Conservation (phyloP, 2,797 vertebrate genomes). For the Crenuchus spilurus region DNA sequence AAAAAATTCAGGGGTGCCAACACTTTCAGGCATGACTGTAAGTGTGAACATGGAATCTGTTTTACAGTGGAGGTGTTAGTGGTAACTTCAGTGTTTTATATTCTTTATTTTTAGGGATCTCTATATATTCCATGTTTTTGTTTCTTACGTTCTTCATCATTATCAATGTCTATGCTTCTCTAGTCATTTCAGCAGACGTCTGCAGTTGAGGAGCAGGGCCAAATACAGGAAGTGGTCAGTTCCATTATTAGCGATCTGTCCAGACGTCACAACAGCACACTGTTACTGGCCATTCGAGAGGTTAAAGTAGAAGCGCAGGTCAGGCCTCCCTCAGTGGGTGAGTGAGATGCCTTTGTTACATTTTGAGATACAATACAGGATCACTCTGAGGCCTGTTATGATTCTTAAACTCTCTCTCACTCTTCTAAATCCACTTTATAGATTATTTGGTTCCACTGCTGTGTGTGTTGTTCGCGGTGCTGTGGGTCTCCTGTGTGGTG, state of each 20-base stretch:
- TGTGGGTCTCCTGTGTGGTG: conserved; percentile 89
- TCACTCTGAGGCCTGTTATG: too few species aligned
- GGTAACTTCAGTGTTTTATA: too few species aligned
- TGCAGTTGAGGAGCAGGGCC: conserved; percentile 72
- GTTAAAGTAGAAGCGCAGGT: conserved; percentile 88
- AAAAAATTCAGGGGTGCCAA: too few species aligned
- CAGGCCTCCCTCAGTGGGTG: conserved; percentile 69
- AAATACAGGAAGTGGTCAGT: conserved; percentile 85
- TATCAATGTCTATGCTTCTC: not conserved
- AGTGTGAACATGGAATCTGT: too few species aligned
- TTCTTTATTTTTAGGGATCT: too few species aligned
- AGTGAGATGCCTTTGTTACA: conserved; percentile 47
- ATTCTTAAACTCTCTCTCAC: not conserved
- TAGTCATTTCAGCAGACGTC: conserved; percentile 86
- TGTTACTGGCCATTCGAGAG: conserved; percentile 88
- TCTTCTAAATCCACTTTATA: conserved; percentile 54
- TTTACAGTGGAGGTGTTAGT: too few species aligned
- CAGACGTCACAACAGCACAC: conserved; percentile 87
- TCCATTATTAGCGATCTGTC: conserved; percentile 85
- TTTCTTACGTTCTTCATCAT: too few species aligned
- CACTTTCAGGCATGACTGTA: too few species aligned
- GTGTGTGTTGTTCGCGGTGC: conserved; percentile 84
- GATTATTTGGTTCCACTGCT: conserved; percentile 88
- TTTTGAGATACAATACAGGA: too few species aligned
- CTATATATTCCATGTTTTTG: too few species aligned